These are phyloP conservation scores for Sarcophaga variegata DNA, from an alignment of 2,888 invertebrate genomes.

Conservation along the genomic window DNA sequence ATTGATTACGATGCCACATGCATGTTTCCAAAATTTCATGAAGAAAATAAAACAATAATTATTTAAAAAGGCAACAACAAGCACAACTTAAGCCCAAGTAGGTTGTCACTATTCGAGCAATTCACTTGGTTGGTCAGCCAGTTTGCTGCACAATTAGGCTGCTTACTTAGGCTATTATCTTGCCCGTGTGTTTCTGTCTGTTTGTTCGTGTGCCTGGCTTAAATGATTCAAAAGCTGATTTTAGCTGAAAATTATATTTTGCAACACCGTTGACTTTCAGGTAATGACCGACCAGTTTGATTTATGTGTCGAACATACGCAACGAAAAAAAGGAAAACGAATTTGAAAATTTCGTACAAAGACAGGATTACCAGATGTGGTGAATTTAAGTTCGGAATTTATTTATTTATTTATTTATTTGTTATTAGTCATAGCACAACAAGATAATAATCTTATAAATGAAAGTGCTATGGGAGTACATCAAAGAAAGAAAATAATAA, in stretches of 20 bases:
- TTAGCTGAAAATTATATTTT: conserved; percentile 44
- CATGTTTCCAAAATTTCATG: conserved; percentile 24
- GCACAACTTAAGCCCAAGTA: conserved; percentile 5
- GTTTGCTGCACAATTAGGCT: conserved; percentile 1
- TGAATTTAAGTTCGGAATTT: too few species aligned
- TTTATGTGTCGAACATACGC: too few species aligned
- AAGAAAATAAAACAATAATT: neutral
- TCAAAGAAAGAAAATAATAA: too few species aligned
- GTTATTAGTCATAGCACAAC: too few species aligned
- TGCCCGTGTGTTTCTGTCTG: neutral
- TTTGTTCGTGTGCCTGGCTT: neutral
- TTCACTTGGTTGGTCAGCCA: neutral
- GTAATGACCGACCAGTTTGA: too few species aligned
- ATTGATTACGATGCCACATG: conserved; percentile 55
- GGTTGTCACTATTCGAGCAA: conserved; percentile 7
- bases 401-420: too few species aligned
- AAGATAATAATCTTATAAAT: too few species aligned
- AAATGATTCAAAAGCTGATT: conserved; percentile 31
- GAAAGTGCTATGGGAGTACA: too few species aligned
- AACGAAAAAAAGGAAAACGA: too few species aligned
- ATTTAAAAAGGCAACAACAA: conserved; percentile 19
- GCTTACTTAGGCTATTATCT: neutral
- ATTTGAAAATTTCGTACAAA: too few species aligned
- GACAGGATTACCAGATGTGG: too few species aligned
- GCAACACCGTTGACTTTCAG: neutral